Percentiles rank a stretch among this genome's conserved stretches.
Conservation (phyloP, 2,888 invertebrate species). For the Stictocephala bisonia region DNA sequence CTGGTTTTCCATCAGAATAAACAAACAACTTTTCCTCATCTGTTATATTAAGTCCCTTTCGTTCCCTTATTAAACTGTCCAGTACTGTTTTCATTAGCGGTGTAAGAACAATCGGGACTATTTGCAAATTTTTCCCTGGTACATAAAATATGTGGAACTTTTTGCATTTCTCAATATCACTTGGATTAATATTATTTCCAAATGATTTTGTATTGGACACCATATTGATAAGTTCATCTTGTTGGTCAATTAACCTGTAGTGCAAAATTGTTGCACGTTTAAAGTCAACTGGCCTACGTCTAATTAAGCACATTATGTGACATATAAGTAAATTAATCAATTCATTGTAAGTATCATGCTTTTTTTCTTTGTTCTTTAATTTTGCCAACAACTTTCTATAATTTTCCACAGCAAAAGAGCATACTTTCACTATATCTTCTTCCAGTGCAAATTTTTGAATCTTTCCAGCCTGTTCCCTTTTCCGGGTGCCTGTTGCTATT, state of each 20-base stretch:
- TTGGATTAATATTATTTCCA: neutral
- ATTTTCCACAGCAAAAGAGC: too few species aligned
- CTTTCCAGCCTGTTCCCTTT: too few species aligned
- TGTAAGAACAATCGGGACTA: constrained; percentile 15
- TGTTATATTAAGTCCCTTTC: neutral
- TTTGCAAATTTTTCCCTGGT: constrained; percentile 9
- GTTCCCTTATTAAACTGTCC: neutral
- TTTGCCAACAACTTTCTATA: too few species aligned
- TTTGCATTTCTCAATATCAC: neutral
- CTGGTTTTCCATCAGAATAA: too few species aligned
- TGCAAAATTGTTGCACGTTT: neutral
- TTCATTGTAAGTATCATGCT: too few species aligned
- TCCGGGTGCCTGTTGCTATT: too few species aligned
- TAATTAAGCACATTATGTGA: neutral
- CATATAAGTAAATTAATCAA: neutral
- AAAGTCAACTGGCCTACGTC: constrained; percentile 1
- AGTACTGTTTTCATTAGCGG: constrained; percentile 15
- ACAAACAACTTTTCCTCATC: too few species aligned
- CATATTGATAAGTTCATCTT: constrained; percentile 1
- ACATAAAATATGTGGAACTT: constrained; percentile 30
- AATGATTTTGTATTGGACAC: too few species aligned
- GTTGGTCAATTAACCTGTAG: neutral
- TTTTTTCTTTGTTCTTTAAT: too few species aligned
- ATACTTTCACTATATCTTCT: too few species aligned
- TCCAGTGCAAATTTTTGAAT: too few species aligned